Base-by-base conservation (phyloP, 2,888 invertebrate species). In the Hirtodrosophila histrioides region DNA sequence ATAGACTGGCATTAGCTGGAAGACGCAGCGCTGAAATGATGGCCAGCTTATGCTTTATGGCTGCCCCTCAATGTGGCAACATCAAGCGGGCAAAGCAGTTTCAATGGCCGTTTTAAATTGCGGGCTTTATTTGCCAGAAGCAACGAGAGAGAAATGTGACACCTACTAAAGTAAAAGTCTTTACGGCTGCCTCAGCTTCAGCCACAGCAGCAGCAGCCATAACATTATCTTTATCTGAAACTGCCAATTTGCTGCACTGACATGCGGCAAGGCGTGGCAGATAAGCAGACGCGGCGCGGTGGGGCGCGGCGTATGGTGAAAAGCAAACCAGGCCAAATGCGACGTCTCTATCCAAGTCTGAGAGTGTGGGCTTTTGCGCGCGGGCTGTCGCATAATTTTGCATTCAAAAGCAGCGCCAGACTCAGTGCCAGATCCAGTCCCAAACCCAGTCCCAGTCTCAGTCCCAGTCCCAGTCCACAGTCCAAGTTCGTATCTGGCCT, bases 211-310 rank as follows among this genome's bases (percentile, higher is more conserved):
- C 61, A 39, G 76, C 63, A 84, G 70, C 69, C 72, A 79, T 79
- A 86, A 79, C 62, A 86, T 83, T 80, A 88, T 88, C 86, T 86
- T 79, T 86, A 88, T 80, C 88, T 83, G 67, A 66, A 75, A 80
- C 88, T 84, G 88, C 81, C 84, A 86, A 86, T 88, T 84, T 80
- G 87, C 51, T 80, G 88, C 65, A 57, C 10, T 55, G 71, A 58
- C 71, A 69, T 45, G 74, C 54, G 40, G 36, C 63, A 49, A 68
- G 80, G 76, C 80, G 60, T 54, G 43, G 50, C 65, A 70, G 80
- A 78, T 78, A 87, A 66, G 60, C 74, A 46, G 43, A 57, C 39
- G 50, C 48, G 62, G 69, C 45, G 24, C 23, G 24, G 23, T n/a
- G 3, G 3, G 11, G 17, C 33, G 12, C 9, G n/a, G 12, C 29